phyloP scores from a whole-genome alignment of 2,797 vertebrate genomes.

The Anisognathus igniventris region DNA sequence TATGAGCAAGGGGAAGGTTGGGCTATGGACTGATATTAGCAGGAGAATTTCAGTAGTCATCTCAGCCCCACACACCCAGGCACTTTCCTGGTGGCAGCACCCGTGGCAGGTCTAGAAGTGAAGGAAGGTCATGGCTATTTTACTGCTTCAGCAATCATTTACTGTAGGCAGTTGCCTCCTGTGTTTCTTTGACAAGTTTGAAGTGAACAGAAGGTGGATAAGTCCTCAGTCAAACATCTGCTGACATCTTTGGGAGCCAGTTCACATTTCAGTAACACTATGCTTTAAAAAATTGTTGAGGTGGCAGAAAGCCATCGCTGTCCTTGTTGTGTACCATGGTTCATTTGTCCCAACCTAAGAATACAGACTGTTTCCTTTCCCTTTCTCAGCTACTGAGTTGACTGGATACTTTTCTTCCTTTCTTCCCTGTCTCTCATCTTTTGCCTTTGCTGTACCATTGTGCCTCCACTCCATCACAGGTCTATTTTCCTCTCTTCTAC shows the following conservation, averaged over 20 bases:
- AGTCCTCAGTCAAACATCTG: neutral
- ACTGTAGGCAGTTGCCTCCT: neutral
- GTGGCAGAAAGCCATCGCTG: neutral
- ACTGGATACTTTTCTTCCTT: neutral
- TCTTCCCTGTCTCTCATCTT: neutral
- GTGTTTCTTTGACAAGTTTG: neutral
- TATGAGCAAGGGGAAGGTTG: neutral
- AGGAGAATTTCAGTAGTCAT: neutral
- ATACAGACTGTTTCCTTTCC: neutral
- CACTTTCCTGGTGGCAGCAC: neutral
- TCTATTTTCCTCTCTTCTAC: neutral
- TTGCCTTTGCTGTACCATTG: rapidly evolving
- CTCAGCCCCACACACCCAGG: neutral
- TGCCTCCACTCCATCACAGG: neutral
- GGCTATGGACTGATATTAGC: neutral
- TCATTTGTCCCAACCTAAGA: neutral
- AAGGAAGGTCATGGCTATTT: neutral
- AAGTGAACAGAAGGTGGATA: neutral
- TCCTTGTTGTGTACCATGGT: neutral
- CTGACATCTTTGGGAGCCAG: neutral
- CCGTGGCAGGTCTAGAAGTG: neutral
- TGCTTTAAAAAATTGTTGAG: neutral
- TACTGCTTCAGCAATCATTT: neutral
- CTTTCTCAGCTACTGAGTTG: neutral
- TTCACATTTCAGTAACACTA: neutral